Conservation (phyloP, 2,113 vertebrate genomes). For the Orthonyx spaldingii region DNA sequence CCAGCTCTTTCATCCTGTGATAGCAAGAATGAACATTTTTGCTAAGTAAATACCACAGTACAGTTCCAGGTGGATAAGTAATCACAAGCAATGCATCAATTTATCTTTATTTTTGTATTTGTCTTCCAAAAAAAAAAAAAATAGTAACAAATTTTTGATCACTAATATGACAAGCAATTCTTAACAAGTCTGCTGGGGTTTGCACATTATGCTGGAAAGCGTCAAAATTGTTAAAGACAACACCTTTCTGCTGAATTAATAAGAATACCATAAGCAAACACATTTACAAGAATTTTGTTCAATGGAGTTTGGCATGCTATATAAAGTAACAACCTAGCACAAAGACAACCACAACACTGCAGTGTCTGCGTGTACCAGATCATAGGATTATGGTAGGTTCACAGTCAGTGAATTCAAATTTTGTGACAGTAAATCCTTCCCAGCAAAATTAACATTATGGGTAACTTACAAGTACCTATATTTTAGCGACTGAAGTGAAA, state of each 20-base stretch:
- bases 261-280: neutral
- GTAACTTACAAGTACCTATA: neutral
- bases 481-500: neutral
- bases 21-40: neutral
- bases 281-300: neutral
- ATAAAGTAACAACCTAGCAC: neutral
- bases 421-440: neutral
- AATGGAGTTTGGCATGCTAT: rapidly evolving
- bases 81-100: neutral
- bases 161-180: neutral
- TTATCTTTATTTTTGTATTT: neutral
- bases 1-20: conserved; percentile 67
- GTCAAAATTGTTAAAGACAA: neutral
- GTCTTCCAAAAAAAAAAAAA: neutral
- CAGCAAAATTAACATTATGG: neutral
- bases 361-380: neutral
- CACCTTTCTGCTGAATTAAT: neutral
- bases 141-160: neutral
- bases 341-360: neutral
- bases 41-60: neutral
- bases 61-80: neutral
- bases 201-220: neutral
- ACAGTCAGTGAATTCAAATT: neutral
- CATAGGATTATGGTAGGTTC: neutral
- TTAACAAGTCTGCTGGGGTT: neutral